Evolutionary conservation across 2,888 invertebrate species (phyloP).

Genomic region (Diadegma fenestrale): DNA sequence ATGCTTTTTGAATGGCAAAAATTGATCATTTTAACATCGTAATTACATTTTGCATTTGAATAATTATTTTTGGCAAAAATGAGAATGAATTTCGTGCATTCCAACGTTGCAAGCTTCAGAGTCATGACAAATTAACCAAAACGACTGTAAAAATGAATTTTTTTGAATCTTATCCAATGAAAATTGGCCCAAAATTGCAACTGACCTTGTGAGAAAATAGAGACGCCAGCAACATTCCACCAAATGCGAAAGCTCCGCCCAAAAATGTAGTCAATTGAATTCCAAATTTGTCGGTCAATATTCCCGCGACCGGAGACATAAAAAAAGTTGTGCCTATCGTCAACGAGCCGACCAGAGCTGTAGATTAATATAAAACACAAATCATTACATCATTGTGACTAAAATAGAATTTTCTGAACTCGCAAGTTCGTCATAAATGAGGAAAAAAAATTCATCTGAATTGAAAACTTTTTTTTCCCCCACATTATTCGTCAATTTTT

Average conservation of each 20-base stretch:
- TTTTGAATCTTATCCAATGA: background rate
- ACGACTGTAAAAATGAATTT: background rate
- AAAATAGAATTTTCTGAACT: background rate
- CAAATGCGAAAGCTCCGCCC: constrained; percentile 92
- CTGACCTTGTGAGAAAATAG: constrained; percentile 87
- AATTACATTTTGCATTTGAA: too few species aligned
- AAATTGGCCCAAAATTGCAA: constrained; percentile 19
- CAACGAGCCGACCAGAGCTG: constrained; percentile 95
- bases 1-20: too few species aligned
- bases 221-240: constrained; percentile 93
- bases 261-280: constrained; percentile 92
- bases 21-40: too few species aligned
- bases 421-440: background rate
- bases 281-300: constrained; percentile 94
- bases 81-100: too few species aligned
- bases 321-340: constrained; percentile 96
- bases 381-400: background rate
- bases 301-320: constrained; percentile 94
- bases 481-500: background rate
- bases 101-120: too few species aligned
- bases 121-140: too few species aligned
- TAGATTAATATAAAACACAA: constrained; percentile 83
- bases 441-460: background rate
- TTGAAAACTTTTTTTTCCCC: background rate
- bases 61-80: too few species aligned